Conservation (phyloP, 2,113 vertebrate genomes). For the Pachypanchax playfairii region DNA sequence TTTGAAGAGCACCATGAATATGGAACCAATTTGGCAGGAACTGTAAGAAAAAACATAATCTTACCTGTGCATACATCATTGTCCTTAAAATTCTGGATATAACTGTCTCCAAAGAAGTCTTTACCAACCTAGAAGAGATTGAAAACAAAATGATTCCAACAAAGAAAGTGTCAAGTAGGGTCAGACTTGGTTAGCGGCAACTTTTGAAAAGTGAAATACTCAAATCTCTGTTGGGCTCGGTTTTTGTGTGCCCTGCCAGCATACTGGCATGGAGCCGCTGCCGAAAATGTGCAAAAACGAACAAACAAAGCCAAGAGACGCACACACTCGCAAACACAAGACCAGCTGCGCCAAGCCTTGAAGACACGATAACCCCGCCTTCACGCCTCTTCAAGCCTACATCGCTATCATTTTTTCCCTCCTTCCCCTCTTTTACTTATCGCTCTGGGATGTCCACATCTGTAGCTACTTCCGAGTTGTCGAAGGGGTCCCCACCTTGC, state of each 20-base stretch:
- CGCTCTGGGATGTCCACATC: constrained; percentile 78
- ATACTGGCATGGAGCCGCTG: constrained; percentile 77
- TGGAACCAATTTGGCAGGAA: constrained; percentile 48
- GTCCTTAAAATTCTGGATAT: constrained; percentile 93
- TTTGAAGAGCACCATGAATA: constrained; percentile 24
- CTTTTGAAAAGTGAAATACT: constrained; percentile 74
- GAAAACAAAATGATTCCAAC: constrained; percentile 73
- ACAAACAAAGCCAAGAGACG: constrained; percentile 72
- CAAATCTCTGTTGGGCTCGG: constrained; percentile 75
- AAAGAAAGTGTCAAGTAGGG: constrained; percentile 69
- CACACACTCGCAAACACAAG: constrained; percentile 73
- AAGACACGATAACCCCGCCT: constrained; percentile 79
- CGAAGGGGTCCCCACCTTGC: constrained; percentile 78
- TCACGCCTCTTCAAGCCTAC: constrained; percentile 76
- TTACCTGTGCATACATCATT: constrained; percentile 92
- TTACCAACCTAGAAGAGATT: constrained; percentile 89
- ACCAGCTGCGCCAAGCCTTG: constrained; percentile 81
- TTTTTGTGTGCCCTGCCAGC: constrained; percentile 76
- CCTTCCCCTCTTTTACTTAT: constrained; percentile 62
- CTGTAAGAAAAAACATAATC: constrained; percentile 9
- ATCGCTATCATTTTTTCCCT: constrained; percentile 68
- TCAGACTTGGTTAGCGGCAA: constrained; percentile 81
- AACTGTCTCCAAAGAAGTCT: constrained; percentile 95
- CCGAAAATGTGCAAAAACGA: constrained; percentile 67
- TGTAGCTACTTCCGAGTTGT: constrained; percentile 73